These are phyloP conservation scores for Canis aureus DNA, from an alignment of 2,113 vertebrate genomes.

Conservation along the genomic window DNA sequence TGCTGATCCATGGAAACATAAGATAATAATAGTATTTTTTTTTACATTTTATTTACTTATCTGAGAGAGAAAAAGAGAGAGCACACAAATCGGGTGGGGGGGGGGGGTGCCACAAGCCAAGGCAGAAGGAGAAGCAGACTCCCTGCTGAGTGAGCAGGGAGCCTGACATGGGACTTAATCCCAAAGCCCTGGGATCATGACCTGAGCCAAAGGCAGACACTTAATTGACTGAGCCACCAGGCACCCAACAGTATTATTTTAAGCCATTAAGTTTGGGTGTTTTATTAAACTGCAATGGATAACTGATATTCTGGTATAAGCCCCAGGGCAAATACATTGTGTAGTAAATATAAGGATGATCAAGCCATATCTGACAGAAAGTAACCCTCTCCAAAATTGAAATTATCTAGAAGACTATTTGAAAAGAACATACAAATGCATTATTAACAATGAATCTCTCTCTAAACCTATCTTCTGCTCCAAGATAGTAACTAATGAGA, in stretches of 20 bases:
- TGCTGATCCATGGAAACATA: neutral
- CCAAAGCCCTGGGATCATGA: too few relatives aligned
- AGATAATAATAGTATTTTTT: neutral
- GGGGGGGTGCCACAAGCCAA: too few relatives aligned
- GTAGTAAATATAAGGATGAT: conserved; percentile 1
- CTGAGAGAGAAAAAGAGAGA: too few relatives aligned
- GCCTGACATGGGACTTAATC: too few relatives aligned
- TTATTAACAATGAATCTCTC: conserved; percentile 21
- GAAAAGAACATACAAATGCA: neutral
- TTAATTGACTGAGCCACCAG: too few relatives aligned
- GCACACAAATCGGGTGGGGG: too few relatives aligned
- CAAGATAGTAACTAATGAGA: neutral
- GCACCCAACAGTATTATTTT: neutral
- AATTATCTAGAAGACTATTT: conserved; percentile 42
- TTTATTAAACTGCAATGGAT: conserved; percentile 28
- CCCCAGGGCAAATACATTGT: neutral
- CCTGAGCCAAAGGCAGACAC: too few relatives aligned
- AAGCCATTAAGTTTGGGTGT: conserved; percentile 6
- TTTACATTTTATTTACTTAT: neutral
- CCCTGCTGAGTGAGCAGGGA: too few relatives aligned
- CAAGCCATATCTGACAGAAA: neutral
- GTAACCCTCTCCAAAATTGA: neutral
- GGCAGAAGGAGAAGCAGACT: too few relatives aligned
- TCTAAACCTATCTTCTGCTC: neutral
- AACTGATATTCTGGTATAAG: neutral